phyloP scores from a whole-genome alignment of 2,797 vertebrate genomes.

The Brachyrhaphis roseni region DNA sequence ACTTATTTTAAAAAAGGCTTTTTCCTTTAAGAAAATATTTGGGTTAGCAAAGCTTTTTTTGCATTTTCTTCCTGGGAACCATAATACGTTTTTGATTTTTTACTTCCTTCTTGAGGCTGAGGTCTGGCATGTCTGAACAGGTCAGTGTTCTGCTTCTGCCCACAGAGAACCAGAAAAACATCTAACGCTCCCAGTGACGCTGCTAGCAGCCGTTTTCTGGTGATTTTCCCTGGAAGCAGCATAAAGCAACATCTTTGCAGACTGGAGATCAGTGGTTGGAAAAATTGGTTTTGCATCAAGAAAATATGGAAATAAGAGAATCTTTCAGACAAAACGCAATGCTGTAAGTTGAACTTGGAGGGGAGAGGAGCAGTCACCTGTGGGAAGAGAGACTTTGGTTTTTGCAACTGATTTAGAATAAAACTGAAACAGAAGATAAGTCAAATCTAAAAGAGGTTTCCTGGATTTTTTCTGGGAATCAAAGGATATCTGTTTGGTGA shows the following conservation, averaged over 20 bases:
- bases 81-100: constrained; percentile 27
- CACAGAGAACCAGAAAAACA: constrained; percentile 74
- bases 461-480: constrained; percentile 7
- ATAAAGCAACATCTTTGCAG: constrained; percentile 18
- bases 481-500: constrained; percentile 12
- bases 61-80: constrained; percentile 21
- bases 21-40: constrained; percentile 14
- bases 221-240: constrained; percentile 11
- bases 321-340: constrained; percentile 40
- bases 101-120: constrained; percentile 36
- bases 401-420: constrained; percentile 18
- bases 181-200: constrained; percentile 54
- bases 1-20: constrained; percentile 32
- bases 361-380: neutral
- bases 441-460: constrained; percentile 23
- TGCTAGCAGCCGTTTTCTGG: constrained; percentile 50
- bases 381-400: constrained; percentile 15
- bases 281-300: constrained; percentile 43
- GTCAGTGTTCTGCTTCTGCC: constrained; percentile 36
- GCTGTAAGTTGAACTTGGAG: constrained; percentile 32
- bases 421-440: constrained; percentile 10
- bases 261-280: constrained; percentile 45
- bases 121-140: constrained; percentile 65
- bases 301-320: constrained; percentile 56
- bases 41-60: constrained; percentile 20